phyloP scores from a whole-genome alignment of 37 sponge, comb jelly and placozoan genomes.

The Geodia barretti region DNA sequence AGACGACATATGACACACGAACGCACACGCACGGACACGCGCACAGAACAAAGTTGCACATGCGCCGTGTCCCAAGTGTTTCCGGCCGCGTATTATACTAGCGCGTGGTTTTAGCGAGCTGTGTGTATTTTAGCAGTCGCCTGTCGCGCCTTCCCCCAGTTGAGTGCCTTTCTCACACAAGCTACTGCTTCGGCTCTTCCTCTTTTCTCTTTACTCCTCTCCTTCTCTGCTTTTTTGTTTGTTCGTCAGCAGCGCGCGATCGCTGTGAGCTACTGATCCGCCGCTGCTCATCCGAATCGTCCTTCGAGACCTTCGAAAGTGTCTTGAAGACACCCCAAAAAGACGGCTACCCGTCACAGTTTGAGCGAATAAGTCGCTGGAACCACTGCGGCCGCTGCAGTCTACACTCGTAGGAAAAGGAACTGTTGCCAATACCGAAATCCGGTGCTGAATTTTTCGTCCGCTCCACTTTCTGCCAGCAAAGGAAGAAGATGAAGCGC shows the following conservation, averaged over 20 bases:
- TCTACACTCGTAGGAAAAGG: neutral
- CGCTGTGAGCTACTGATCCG: too few species aligned
- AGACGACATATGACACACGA: too few species aligned
- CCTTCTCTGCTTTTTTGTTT: constrained; percentile 4
- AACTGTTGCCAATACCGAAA: neutral
- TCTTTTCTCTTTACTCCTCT: constrained; percentile 7
- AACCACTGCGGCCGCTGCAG: neutral
- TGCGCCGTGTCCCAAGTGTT: too few species aligned
- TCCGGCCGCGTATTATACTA: too few species aligned
- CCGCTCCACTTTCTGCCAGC: neutral
- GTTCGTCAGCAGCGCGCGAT: neutral
- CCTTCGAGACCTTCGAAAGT: neutral
- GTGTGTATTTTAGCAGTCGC: too few species aligned
- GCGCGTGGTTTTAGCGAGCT: too few species aligned
- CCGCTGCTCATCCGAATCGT: too few species aligned
- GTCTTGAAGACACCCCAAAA: neutral
- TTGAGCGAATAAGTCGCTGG: neutral
- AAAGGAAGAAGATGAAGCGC: constrained; percentile 71
- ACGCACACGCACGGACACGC: neutral
- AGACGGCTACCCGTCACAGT: neutral
- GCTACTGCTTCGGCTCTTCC: neutral
- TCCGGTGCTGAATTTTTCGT: neutral
- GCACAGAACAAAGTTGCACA: neutral
- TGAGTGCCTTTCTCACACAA: neutral
- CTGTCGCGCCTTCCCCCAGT: constrained; percentile 1